phyloP scores from a whole-genome alignment of 1,140 invertebrate genomes.

The Drosophila truncata region DNA sequence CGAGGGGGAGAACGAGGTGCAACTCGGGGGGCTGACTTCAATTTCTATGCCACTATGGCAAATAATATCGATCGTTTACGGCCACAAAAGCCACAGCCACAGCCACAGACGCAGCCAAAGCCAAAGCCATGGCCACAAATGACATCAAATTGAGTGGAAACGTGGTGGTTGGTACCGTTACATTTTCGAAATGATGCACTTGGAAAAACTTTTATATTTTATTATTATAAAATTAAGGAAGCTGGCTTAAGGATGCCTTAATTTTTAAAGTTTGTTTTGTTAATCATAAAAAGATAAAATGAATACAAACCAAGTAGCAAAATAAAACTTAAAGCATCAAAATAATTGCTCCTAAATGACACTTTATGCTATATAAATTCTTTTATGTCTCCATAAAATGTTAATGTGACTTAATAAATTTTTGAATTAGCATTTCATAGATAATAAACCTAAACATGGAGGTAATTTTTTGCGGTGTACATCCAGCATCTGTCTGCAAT shows the following conservation, averaged over 20 bases:
- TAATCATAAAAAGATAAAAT: not conserved
- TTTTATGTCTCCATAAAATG: not conserved
- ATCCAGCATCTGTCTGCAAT: constrained; percentile 31
- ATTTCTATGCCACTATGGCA: constrained; percentile 80
- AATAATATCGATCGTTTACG: constrained; percentile 80
- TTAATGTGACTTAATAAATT: not conserved
- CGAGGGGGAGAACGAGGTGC: not conserved
- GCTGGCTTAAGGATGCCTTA: not conserved
- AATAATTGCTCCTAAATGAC: not conserved
- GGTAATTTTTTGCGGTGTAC: not conserved
- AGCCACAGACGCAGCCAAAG: constrained; percentile 22
- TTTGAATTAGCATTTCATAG: not conserved
- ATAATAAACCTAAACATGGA: not conserved
- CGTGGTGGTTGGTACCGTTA: constrained; percentile 59
- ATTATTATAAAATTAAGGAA: not conserved
- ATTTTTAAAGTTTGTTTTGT: not conserved
- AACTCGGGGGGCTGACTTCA: constrained; percentile 33
- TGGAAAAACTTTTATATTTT: not conserved
- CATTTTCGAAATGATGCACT: constrained; percentile 63
- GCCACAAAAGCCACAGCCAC: constrained; percentile 36
- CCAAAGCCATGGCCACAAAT: constrained; percentile 35
- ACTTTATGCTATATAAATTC: not conserved
- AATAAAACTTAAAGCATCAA: not conserved
- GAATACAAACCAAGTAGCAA: no score
- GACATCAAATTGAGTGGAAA: constrained; percentile 60